A percentile compares a stretch with the other conserved stretches of the same genome.
phyloP scores from a whole-genome alignment of 2,113 vertebrate genomes.

The Ictidomys tridecemlineatus region DNA sequence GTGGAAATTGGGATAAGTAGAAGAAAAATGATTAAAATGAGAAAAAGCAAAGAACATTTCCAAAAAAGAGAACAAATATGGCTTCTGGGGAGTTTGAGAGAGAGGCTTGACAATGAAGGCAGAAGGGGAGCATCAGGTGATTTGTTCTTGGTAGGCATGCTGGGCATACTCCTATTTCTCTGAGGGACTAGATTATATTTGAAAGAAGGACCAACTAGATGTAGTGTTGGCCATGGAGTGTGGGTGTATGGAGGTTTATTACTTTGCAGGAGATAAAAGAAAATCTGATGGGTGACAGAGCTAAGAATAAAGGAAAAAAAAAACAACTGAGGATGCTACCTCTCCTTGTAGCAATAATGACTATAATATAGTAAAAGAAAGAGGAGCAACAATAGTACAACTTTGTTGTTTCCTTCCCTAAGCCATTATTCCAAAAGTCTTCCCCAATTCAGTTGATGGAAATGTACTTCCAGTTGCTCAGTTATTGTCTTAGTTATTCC shows the following conservation, averaged over 20 bases:
- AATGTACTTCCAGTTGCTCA: background rate
- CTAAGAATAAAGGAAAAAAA: background rate
- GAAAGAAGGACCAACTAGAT: background rate
- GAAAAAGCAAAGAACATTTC: constrained; percentile 9
- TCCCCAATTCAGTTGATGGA: background rate
- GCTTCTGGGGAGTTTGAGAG: background rate
- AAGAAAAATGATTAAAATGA: constrained; percentile 16
- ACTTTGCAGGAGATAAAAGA: background rate
- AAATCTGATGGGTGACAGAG: background rate
- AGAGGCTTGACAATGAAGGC: background rate
- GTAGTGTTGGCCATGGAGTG: background rate
- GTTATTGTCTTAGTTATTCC: background rate
- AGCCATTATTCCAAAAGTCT: background rate
- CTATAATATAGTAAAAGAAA: background rate
- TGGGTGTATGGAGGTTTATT: background rate
- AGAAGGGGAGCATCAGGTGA: background rate
- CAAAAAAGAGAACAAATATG: background rate
- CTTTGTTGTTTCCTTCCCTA: background rate
- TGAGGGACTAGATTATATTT: no score
- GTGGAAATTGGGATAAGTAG: background rate
- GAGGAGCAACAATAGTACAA: background rate
- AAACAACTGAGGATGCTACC: background rate
- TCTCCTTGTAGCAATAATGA: background rate
- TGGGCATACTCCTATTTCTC: background rate
- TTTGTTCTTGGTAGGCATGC: background rate